phyloP scores from a whole-genome alignment of 2,888 invertebrate species.

The Drosophila subquinaria region DNA sequence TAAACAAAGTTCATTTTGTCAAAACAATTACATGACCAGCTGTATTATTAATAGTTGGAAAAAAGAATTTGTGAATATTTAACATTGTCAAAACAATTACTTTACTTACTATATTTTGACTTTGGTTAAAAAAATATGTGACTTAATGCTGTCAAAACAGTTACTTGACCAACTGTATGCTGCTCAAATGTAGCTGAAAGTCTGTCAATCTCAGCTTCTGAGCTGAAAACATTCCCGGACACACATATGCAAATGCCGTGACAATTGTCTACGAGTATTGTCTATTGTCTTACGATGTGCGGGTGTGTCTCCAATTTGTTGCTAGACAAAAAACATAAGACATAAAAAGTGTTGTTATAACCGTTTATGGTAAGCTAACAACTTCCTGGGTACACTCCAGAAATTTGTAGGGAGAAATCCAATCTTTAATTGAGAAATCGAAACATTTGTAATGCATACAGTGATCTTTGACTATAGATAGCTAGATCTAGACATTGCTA shows the following conservation, averaged over 20 bases:
- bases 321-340: constrained; percentile 8
- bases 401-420: background rate
- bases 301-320: constrained; percentile 58
- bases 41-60: background rate
- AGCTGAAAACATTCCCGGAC: constrained; percentile 36
- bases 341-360: constrained; percentile 33
- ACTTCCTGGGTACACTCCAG: constrained; percentile 41
- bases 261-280: constrained; percentile 39
- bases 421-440: constrained; percentile 9
- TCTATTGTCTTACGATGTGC: constrained; percentile 43
- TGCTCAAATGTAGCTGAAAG: constrained; percentile 19
- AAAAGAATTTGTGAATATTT: too few species aligned
- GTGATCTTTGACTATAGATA: constrained; percentile 50
- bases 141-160: background rate
- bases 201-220: constrained; percentile 39
- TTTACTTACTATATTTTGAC: too few species aligned
- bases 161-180: background rate
- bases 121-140: too few species aligned
- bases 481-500: background rate
- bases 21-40: background rate
- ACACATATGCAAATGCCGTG: constrained; percentile 50
- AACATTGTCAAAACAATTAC: too few species aligned
- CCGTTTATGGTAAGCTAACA: constrained; percentile 52
- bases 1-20: background rate
- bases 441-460: background rate